A percentile compares a stretch with the other conserved stretches of the same genome.
phyloP scores from a whole-genome alignment of 2,888 invertebrate species.

The Leucozona laternaria region DNA sequence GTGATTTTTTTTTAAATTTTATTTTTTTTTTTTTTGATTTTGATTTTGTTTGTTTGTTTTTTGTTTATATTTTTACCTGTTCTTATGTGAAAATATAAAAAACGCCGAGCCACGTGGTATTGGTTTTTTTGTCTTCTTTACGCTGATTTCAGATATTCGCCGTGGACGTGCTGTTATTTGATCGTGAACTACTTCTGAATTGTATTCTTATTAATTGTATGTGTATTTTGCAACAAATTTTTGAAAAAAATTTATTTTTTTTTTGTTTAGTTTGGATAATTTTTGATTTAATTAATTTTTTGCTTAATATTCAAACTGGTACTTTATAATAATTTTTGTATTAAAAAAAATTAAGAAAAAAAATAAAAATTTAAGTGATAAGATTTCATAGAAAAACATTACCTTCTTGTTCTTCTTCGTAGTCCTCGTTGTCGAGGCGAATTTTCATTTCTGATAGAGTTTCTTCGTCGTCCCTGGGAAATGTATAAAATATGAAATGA shows the following conservation, averaged over 20 bases:
- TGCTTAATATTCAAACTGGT: background rate
- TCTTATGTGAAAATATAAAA: constrained; percentile 96
- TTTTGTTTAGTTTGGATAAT: constrained; percentile 51
- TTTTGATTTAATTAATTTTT: constrained; percentile 37
- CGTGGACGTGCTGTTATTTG: constrained; percentile 90
- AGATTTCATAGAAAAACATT: constrained; percentile 76
- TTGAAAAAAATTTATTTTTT: constrained; percentile 33
- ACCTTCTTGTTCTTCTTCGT: constrained; percentile 84
- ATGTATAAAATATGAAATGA: background rate
- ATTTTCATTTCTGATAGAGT: constrained; percentile 89
- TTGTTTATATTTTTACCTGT: constrained; percentile 89
- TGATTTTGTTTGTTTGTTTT: constrained; percentile 27
- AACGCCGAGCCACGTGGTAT: constrained; percentile 96
- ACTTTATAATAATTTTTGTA: background rate
- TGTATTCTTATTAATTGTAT: constrained; percentile 80
- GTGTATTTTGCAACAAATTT: constrained; percentile 57
- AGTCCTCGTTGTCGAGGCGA: constrained; percentile 87
- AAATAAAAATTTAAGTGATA: background rate
- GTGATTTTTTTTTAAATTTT: constrained; percentile 54
- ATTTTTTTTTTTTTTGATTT: constrained; percentile 84
- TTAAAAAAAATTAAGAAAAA: background rate
- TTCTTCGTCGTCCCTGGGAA: constrained; percentile 88
- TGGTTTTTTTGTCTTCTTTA: constrained; percentile 93
- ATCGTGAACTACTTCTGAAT: constrained; percentile 84
- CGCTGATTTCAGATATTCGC: constrained; percentile 93